Base-by-base conservation (phyloP, 2,797 vertebrate genomes). In the Tenualosa ilisha region DNA sequence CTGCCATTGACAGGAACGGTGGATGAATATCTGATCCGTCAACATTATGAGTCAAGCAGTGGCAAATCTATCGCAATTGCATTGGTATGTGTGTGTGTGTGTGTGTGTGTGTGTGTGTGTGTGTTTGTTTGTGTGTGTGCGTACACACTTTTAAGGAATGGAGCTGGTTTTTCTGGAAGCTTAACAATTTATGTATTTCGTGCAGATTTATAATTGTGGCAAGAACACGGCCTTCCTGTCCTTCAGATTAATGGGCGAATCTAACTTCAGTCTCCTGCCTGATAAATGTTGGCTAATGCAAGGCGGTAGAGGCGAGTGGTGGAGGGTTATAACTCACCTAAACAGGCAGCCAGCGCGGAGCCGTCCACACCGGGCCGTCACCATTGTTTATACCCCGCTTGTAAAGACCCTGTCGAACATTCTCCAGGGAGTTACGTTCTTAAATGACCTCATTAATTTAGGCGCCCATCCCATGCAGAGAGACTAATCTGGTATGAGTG, bases 151-250 rank as follows among this genome's bases (percentile, higher is more conserved):
- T 75, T 75, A 37, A 15, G 40, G 37, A 40, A 75, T 20, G 15
- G 61, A 65, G 7, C 15, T 4, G 68, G 13, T 75, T 75, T 43
- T 12, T 75, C 15, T 17, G 12, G 31, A 26, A 43, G 68, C 68
- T 13, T 75, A 75, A 75, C 31, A 40, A 43, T 75, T 75, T 37
- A 75, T 75, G 68, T 43, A 15, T 75, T 20, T 75, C 3, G 13
- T 43, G 68, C 31, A 51, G 63, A 86, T 86, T 75, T 81, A 82
- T 86, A 83, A 86, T 84, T 88, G 85, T 86, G 63, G 68, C 87
- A 49, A 63, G 81, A 86, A 75, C 54, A 83, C 83, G 40, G 31
- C 54, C 75, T 59, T 8, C 37, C 26, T 83, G 72, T 75, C 37
- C 3, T 17, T 86, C 86, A 82, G 75, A 83, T 83, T 83, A 85